Evolutionary conservation across 2,797 vertebrate species (phyloP).

Genomic region (Cyclura pinguis): DNA sequence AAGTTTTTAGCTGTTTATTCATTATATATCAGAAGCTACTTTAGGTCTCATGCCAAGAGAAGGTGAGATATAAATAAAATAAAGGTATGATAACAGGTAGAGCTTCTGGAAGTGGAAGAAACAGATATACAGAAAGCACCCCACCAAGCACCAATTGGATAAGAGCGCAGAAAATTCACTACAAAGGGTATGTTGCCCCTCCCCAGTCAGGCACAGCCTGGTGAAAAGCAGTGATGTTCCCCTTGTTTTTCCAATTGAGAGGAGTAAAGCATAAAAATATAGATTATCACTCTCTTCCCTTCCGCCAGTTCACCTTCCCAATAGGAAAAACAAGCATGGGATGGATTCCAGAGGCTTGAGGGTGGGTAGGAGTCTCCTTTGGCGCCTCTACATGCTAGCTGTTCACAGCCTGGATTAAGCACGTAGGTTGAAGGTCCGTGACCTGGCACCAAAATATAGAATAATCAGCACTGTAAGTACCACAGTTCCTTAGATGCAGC

Average conservation of each 20-base stretch:
- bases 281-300: too few species aligned
- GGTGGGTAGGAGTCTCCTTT: too few species aligned
- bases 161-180: neutral
- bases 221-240: neutral
- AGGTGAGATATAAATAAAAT: neutral
- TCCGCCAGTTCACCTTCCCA: neutral
- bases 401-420: neutral
- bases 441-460: neutral
- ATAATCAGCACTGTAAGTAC: neutral
- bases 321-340: neutral
- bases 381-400: neutral
- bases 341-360: too few species aligned
- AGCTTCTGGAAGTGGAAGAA: neutral
- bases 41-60: too few species aligned
- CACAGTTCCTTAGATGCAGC: neutral
- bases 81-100: neutral
- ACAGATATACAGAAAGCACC: neutral
- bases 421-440: neutral
- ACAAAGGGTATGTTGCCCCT: neutral
- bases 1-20: too few species aligned
- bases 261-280: too few species aligned
- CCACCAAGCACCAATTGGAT: neutral
- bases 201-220: neutral
- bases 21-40: too few species aligned
- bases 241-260: too few species aligned